Percentiles rank a stretch among this genome's conserved stretches.
Conservation (phyloP, 2,113 vertebrate species). For the Lonchura striata region DNA sequence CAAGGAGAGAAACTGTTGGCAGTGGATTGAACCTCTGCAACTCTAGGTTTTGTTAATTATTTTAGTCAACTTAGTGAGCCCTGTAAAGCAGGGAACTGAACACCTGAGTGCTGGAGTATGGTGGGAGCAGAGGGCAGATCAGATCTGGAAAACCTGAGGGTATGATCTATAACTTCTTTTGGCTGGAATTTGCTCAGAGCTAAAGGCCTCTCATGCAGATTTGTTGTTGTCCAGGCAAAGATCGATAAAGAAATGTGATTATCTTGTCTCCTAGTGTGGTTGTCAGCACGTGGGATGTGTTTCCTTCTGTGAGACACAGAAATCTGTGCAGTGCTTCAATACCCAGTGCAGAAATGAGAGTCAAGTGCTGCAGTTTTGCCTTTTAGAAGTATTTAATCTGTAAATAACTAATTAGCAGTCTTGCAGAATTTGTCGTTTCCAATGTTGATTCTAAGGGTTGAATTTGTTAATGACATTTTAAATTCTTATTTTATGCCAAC, state of each 20-base stretch:
- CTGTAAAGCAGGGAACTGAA: neutral
- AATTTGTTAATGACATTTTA: constrained; percentile 35
- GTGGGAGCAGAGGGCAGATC: neutral
- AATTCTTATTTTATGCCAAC: constrained; percentile 32
- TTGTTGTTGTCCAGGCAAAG: neutral
- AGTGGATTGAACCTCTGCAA: neutral
- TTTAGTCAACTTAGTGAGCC: neutral
- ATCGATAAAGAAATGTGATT: neutral
- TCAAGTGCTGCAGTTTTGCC: neutral
- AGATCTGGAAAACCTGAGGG: neutral
- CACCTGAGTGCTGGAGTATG: neutral
- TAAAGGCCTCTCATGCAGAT: neutral
- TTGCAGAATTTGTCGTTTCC: neutral
- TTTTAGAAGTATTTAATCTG: neutral
- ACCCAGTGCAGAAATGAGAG: neutral
- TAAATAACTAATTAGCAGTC: constrained; percentile 20
- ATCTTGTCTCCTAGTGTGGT: neutral
- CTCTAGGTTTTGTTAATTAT: neutral
- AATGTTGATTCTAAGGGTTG: neutral
- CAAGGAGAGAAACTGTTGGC: neutral
- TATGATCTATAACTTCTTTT: neutral
- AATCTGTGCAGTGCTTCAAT: neutral
- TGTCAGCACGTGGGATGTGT: neutral
- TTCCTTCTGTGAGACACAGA: neutral
- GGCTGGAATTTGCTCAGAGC: neutral